These are phyloP conservation scores for Pammene aurita DNA, from an alignment of 2,888 invertebrate genomes.

Conservation along the genomic window DNA sequence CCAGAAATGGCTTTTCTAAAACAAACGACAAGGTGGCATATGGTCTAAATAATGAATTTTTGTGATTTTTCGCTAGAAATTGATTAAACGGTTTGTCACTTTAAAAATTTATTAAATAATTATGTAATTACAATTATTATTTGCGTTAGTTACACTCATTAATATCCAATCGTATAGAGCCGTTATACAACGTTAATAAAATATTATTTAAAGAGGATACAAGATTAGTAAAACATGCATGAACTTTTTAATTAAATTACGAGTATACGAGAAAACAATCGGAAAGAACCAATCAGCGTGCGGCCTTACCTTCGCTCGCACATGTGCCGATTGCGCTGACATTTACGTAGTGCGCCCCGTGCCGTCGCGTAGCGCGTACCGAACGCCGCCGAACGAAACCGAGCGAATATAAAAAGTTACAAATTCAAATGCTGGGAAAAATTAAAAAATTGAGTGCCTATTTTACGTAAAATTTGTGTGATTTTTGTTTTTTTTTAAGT, in stretches of 20 bases:
- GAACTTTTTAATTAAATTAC: constrained; percentile 16
- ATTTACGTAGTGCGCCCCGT: constrained; percentile 81
- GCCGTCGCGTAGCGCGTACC: constrained; percentile 68
- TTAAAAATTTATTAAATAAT: too few relatives aligned
- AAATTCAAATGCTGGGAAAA: constrained; percentile 48
- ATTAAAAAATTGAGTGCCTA: constrained; percentile 56
- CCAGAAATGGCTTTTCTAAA: too few relatives aligned
- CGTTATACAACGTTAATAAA: too few relatives aligned
- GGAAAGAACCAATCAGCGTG: constrained; percentile 60
- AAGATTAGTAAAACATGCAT: too few relatives aligned
- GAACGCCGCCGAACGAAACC: constrained; percentile 47
- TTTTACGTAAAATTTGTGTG: constrained; percentile 46
- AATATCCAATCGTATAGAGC: too few relatives aligned
- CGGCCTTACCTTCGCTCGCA: constrained; percentile 70
- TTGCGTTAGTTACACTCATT: too few relatives aligned
- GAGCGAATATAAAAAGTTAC: constrained; percentile 40
- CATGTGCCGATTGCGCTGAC: constrained; percentile 80
- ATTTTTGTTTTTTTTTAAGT: constrained; percentile 49
- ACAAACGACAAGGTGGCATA: too few relatives aligned
- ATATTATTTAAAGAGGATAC: too few relatives aligned
- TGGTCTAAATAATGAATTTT: too few relatives aligned
- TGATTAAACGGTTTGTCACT: too few relatives aligned
- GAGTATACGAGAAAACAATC: constrained; percentile 38
- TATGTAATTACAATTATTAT: too few relatives aligned
- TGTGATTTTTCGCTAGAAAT: too few relatives aligned